Conservation (phyloP, 1,140 invertebrate species). For the Schlechtendalia chinensis region DNA sequence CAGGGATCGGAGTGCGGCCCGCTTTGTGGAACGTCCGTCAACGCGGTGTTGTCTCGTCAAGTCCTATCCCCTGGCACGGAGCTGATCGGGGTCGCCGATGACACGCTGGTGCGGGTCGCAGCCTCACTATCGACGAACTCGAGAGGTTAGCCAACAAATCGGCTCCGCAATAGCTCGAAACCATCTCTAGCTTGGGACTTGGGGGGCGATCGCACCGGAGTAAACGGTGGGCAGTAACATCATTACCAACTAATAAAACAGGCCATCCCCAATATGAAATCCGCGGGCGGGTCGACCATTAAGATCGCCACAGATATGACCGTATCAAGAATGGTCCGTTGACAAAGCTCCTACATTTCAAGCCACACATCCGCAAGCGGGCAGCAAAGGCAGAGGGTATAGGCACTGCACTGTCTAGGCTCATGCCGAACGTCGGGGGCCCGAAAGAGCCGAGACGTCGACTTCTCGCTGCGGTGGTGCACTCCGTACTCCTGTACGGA, state of each 20-base stretch:
- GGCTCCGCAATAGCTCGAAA: background rate
- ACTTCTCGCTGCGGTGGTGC: background rate
- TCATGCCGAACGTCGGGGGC: background rate
- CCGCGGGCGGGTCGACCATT: background rate
- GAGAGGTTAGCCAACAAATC: too few relatives aligned
- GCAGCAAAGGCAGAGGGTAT: background rate
- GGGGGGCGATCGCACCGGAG: background rate
- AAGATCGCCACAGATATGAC: too few relatives aligned
- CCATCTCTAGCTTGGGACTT: background rate
- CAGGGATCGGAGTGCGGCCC: slow-evolving; percentile 39
- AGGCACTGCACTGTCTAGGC: background rate
- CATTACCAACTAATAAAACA: background rate
- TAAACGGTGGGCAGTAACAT: background rate
- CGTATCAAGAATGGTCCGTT: too few relatives aligned
- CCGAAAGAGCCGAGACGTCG: background rate
- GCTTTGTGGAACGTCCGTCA: slow-evolving; percentile 23
- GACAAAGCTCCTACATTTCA: background rate
- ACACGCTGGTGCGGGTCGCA: too few relatives aligned
- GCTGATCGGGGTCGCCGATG: background rate
- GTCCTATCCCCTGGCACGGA: background rate
- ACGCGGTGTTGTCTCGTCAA: background rate
- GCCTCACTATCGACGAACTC: too few relatives aligned
- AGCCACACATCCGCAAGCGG: background rate
- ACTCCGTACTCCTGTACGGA: too few relatives aligned
- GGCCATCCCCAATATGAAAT: background rate